Evolutionary conservation across 2,888 invertebrate genomes (phyloP).

Genomic region (Agrenia bidenticulata): DNA sequence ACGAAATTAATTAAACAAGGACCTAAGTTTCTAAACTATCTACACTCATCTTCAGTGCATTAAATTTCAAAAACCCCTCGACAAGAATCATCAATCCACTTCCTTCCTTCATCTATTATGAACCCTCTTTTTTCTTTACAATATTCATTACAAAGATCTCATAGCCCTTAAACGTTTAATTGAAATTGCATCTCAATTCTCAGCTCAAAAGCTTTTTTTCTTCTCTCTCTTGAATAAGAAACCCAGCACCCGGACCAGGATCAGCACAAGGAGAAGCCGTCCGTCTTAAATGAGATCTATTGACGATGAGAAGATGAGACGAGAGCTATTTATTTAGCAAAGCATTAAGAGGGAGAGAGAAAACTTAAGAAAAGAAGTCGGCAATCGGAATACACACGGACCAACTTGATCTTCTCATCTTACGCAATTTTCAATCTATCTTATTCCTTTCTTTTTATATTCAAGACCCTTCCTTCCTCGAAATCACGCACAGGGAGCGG

Average conservation of each 20-base stretch:
- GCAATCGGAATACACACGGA: too few species aligned
- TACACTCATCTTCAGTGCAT: not conserved
- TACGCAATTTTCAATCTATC: not conserved
- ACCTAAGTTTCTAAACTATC: too few species aligned
- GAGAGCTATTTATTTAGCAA: conserved; percentile 1
- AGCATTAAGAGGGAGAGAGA: too few species aligned
- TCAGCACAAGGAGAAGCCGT: too few species aligned
- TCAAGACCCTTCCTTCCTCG: not conserved
- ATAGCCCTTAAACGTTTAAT: too few species aligned
- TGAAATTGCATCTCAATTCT: too few species aligned
- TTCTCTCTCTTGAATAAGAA: too few species aligned
- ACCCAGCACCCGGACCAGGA: too few species aligned
- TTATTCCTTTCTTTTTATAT: not conserved
- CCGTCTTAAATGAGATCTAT: conserved; percentile 7
- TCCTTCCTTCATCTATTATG: not conserved
- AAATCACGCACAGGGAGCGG: conserved; percentile 10
- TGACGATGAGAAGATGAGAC: not conserved
- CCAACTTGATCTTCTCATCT: not conserved
- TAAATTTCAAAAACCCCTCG: not conserved
- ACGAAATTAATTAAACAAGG: too few species aligned
- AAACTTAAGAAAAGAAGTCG: too few species aligned
- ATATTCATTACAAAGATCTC: too few species aligned
- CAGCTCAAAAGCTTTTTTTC: too few species aligned
- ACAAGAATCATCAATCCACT: not conserved
- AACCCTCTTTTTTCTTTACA: not conserved